phyloP scores from a whole-genome alignment of 2,113 vertebrate species.

The Cephalopterus ornatus region DNA sequence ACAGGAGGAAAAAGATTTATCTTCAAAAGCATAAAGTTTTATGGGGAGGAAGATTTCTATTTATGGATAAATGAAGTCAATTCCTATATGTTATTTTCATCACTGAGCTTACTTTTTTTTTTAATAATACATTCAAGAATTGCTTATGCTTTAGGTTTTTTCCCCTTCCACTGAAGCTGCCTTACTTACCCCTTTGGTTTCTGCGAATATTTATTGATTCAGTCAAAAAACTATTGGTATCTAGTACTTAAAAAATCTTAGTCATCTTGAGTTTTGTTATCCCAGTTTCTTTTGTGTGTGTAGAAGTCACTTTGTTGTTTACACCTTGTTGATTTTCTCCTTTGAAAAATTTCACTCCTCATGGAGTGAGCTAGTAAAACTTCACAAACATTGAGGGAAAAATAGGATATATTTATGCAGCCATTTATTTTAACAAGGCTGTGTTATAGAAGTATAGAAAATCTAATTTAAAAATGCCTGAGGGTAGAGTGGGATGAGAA shows the following conservation, averaged over 20 bases:
- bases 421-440: neutral
- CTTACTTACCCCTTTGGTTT: neutral
- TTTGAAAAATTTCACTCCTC: neutral
- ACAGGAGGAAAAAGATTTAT: fast-evolving
- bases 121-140: neutral
- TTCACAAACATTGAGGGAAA: neutral
- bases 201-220: neutral
- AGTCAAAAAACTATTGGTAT: neutral
- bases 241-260: neutral
- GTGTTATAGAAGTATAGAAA: neutral
- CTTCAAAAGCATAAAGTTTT: neutral
- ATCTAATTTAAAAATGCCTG: neutral
- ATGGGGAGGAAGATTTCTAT: neutral
- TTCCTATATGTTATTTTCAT: neutral
- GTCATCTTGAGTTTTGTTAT: neutral
- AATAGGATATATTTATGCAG: neutral
- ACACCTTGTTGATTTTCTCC: neutral
- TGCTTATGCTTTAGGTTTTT: neutral
- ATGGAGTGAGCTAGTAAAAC: neutral
- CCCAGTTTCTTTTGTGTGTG: neutral
- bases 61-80: neutral
- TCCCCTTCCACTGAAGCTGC: neutral
- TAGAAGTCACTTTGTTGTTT: neutral
- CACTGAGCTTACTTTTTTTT: neutral
- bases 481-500: neutral